Evolutionary conservation across 2,797 vertebrate genomes (phyloP).

Genomic region (Rachycentron canadum): DNA sequence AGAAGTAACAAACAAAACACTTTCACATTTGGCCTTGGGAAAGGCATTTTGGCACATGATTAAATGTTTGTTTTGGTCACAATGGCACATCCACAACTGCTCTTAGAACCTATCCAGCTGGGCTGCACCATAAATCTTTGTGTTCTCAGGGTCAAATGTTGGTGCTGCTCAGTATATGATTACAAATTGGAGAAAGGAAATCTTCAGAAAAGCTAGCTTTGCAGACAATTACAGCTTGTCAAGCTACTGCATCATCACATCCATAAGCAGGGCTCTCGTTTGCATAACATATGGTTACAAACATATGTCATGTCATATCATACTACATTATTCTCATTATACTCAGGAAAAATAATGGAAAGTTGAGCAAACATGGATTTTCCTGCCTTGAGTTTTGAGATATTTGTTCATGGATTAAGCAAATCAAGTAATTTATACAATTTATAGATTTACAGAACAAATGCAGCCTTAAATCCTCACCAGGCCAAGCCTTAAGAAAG

Average conservation of each 20-base stretch:
- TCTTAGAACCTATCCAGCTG: not conserved
- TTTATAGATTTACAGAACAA: not conserved
- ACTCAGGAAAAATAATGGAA: not conserved
- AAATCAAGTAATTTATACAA: not conserved
- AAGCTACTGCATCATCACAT: not conserved
- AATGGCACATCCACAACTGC: not conserved
- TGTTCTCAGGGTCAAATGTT: not conserved
- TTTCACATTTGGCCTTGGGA: not conserved
- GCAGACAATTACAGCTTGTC: not conserved
- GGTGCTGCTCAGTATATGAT: not conserved
- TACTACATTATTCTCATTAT: not conserved
- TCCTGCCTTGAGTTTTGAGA: not conserved
- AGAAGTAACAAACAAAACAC: not conserved
- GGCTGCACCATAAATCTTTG: not conserved
- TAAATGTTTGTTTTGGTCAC: constrained; percentile 14
- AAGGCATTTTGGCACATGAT: not conserved
- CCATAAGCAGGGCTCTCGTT: not conserved
- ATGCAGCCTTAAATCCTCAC: not conserved
- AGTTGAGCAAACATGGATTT: not conserved
- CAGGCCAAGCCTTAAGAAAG: not conserved
- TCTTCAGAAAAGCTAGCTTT: no score
- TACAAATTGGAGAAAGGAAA: not conserved
- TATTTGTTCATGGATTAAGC: not conserved
- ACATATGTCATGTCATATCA: no score
- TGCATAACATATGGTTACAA: no score